Base-by-base conservation (phyloP, 2,113 vertebrate genomes). In the Pollachius pollachius region DNA sequence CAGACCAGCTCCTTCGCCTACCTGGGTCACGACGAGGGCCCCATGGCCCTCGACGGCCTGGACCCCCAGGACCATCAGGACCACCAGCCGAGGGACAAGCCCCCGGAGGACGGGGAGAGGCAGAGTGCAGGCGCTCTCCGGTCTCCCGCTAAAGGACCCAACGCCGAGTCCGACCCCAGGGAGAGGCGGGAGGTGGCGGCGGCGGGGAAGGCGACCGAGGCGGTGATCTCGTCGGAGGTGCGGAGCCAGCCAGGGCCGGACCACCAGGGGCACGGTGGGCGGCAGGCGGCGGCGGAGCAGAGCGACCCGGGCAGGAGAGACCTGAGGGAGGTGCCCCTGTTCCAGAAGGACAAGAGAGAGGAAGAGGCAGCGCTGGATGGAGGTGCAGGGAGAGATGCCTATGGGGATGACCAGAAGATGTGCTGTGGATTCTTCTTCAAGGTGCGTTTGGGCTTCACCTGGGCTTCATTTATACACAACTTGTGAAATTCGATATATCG, bases 361-460 rank as follows among this genome's bases (percentile, higher is more conserved):
- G 78, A 86, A 65, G 94, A 92, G 76, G 87, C 52, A 1, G 88
- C 83, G 19, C 87, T 84, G 68, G 89, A 88, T 65, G 89, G 86
- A 61, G 90, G 81, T 67, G 89, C 86, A 59, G 90, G 81, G 2
- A 94, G 93, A 52, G 92, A 87, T 67, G 95, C 95, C 65, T 88
- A 88, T 86, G 66, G 88, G 78, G 80, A 94, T 94, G 64, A 88
- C 61, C 96, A 97, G 82, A 99, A 98, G 91, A 93, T 97, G 77
- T 99, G 96, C 89, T 98, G 97, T 90, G 97, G 97, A 62, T 99
- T 99, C 92, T 99, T 99, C 72, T 99, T 97, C 79, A 96, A 95
- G 94, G 97, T 98, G 87, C 77, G 61, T 6, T 30, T 19, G 0
- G 68, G 58, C 7, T 7, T 48, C 41, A 12, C 41, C 41, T 2